A percentile compares a stretch with the other conserved stretches of the same genome.
Conservation (phyloP, 2,888 invertebrate species). For the Chorisops tibialis region DNA sequence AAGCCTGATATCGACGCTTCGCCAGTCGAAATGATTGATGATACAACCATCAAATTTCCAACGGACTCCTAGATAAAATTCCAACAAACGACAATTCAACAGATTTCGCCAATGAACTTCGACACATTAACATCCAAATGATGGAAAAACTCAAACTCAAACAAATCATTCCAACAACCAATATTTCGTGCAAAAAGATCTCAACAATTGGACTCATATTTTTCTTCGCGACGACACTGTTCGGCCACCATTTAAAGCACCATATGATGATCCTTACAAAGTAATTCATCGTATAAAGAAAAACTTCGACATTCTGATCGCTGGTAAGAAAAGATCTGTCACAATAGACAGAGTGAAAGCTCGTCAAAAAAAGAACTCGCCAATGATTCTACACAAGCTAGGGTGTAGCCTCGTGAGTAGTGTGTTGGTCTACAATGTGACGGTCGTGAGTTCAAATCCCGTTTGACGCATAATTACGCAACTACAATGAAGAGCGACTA, state of each 20-base stretch:
- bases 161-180: background rate
- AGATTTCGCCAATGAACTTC: background rate
- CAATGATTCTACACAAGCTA: too few relatives aligned
- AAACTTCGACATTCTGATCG: slow-evolving; percentile 6
- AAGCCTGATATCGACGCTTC: slow-evolving; percentile 40
- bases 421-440: too few relatives aligned
- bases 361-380: too few relatives aligned
- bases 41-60: slow-evolving; percentile 39
- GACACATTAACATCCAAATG: too few relatives aligned
- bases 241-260: background rate
- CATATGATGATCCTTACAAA: too few relatives aligned
- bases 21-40: slow-evolving; percentile 41
- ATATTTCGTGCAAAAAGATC: background rate
- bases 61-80: background rate
- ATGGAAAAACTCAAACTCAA: background rate
- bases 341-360: too few relatives aligned
- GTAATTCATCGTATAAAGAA: background rate
- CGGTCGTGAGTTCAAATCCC: too few relatives aligned
- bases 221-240: slow-evolving; percentile 10
- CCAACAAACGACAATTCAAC: background rate
- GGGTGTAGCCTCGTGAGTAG: too few relatives aligned
- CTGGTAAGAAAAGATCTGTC: too few relatives aligned
- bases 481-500: too few relatives aligned
- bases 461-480: too few relatives aligned
- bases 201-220: background rate